A percentile compares a stretch with the other conserved stretches of the same genome.
These are phyloP conservation scores for Alligator sinensis DNA, from an alignment of 2,113 vertebrate genomes.

Conservation along the genomic window DNA sequence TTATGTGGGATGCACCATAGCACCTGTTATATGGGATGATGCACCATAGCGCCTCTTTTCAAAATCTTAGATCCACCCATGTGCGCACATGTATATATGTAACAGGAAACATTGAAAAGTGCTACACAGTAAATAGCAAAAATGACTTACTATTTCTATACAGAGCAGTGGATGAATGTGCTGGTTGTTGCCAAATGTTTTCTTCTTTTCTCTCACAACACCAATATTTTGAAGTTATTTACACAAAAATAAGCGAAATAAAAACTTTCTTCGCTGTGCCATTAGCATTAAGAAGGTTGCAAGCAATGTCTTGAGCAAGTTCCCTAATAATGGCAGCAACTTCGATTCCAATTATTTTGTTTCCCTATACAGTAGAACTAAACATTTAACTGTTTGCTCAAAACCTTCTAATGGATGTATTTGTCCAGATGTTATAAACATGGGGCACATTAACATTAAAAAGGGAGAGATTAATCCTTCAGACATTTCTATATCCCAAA, in stretches of 20 bases:
- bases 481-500: constrained; percentile 35
- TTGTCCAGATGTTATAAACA: constrained; percentile 7
- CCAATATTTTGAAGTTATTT: not conserved
- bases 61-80: too few relatives aligned
- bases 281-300: not conserved
- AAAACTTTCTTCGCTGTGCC: not conserved
- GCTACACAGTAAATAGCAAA: constrained; percentile 39
- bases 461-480: not conserved
- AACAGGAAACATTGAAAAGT: constrained; percentile 40
- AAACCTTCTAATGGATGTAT: not conserved
- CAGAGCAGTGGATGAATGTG: not conserved
- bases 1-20: too few relatives aligned
- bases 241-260: not conserved
- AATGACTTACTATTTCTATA: not conserved
- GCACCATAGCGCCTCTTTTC: too few relatives aligned
- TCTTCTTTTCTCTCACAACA: constrained; percentile 19
- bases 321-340: not conserved
- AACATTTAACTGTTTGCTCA: constrained; percentile 27
- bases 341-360: not conserved
- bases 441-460: not conserved
- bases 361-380: not conserved
- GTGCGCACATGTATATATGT: not conserved
- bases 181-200: not conserved
- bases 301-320: not conserved
- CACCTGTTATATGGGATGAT: too few relatives aligned